Base-by-base conservation (phyloP, 2,113 vertebrate genomes). In the Raja brachyura region DNA sequence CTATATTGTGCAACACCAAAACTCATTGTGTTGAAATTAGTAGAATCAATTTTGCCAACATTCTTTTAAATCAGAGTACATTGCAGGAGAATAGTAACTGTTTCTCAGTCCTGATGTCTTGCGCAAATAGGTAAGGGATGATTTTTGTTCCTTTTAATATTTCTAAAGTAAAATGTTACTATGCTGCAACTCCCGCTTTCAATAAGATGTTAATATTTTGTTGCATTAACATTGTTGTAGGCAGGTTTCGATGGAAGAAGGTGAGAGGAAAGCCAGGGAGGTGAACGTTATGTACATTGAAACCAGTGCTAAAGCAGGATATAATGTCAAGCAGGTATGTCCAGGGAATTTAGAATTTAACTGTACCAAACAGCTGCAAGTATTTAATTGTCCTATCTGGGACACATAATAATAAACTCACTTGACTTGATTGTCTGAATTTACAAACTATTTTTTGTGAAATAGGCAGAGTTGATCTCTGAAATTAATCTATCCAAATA, bases 211-310 rank as follows among this genome's bases (percentile, higher is more conserved):
- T 92, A 63, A 92, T 20, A 22, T 88, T n/a, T 31, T 90, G 61
- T 68, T 73, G 4, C 90, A 92, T 94, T 22, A 95, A 96, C 94
- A 54, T 96, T 96, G 94, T 95, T 96, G 94, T 96, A 97, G 96
- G 94, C 95, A 97, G 96, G 95, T 97, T 95, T 97, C 96, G 96
- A 77, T 97, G 95, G 96, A 97, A 95, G 95, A 97, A 94, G 96
- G 96, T 93, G 96, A 97, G 96, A 96, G 96, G 96, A 96, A 96
- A 96, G 95, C 96, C 95, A 95, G 94, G 94, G 96, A 97, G 92
- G 96, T 97, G 96, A 97, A 94, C 96, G 95, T 97, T 96, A 96
- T 98, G 96, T 97, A 96, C 96, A 95, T 96, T 96, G 96, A 97
- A 96, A 97, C 95, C 95, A 97, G 96, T 93, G 96, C 96, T 96